A percentile compares a stretch with the other conserved stretches of the same genome.
Evolutionary conservation across 2,797 vertebrate genomes (phyloP).

Genomic region (Microcaecilia unicolor): DNA sequence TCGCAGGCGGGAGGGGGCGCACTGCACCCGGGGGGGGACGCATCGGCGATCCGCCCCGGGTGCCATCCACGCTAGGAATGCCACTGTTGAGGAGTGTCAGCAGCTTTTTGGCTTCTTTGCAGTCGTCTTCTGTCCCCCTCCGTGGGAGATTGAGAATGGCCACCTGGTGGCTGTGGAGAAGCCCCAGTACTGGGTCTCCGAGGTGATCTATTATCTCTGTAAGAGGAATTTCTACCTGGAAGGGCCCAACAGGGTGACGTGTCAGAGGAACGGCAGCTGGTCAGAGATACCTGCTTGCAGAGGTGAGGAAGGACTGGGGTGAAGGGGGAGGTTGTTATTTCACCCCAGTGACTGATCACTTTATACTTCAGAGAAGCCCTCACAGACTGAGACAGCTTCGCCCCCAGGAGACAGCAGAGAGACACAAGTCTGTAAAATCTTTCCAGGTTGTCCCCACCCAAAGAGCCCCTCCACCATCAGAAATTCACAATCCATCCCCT

Average conservation of each 20-base stretch:
- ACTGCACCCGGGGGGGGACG: no score
- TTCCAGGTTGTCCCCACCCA: neutral
- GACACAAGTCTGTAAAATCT: neutral
- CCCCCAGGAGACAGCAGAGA: no score
- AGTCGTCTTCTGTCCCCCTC: constrained; percentile 62
- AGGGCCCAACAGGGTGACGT: constrained; percentile 62
- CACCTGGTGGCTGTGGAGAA: constrained; percentile 71
- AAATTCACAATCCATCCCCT: no score
- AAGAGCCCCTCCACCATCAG: no score
- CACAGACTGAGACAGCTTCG: no score
- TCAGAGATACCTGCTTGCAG: constrained; percentile 57
- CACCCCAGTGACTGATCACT: neutral
- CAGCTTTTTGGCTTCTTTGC: neutral
- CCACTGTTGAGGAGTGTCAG: no score
- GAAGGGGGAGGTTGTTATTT: no score
- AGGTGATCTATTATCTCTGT: constrained; percentile 71
- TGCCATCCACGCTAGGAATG: no score
- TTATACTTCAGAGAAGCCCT: no score
- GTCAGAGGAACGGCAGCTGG: constrained; percentile 62
- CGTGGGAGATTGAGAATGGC: constrained; percentile 52
- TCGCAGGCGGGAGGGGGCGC: no score
- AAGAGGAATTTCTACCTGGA: constrained; percentile 66
- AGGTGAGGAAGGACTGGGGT: constrained; percentile 51
- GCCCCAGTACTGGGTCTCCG: constrained; percentile 58
- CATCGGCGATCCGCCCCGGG: no score